These are phyloP conservation scores for Squalus acanthias DNA, from an alignment of 2,797 vertebrate species.

Conservation along the genomic window DNA sequence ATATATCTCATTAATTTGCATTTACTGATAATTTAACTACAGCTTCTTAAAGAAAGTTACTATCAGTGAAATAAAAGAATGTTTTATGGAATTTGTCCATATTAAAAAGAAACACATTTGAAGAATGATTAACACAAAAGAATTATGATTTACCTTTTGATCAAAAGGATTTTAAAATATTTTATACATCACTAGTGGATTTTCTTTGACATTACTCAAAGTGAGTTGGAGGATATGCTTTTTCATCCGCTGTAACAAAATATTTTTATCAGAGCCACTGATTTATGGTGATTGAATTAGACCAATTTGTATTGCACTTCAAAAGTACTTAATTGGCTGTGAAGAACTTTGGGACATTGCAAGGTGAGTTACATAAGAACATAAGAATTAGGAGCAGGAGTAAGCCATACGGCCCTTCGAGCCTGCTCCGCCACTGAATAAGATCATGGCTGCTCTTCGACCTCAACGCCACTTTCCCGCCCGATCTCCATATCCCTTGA, in stretches of 20 bases:
- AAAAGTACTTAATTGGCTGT: background rate
- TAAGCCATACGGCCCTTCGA: too few relatives aligned
- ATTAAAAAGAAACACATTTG: background rate
- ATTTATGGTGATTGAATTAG: background rate
- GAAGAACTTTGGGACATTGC: background rate
- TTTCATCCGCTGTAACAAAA: background rate
- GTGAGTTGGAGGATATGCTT: background rate
- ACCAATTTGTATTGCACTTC: background rate
- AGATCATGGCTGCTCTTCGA: too few relatives aligned
- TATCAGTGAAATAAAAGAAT: background rate
- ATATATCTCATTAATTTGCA: background rate
- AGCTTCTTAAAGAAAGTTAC: background rate
- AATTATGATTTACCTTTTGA: background rate
- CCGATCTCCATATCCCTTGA: too few relatives aligned
- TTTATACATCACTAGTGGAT: background rate
- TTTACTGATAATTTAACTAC: background rate
- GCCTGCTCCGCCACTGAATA: too few relatives aligned
- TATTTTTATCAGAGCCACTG: background rate
- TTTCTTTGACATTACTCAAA: background rate
- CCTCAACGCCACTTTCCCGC: too few relatives aligned
- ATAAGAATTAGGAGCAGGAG: too few relatives aligned
- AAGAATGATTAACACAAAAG: background rate
- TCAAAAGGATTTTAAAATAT: background rate
- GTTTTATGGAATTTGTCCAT: background rate
- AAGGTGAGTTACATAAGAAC: too few relatives aligned